Base-by-base conservation (phyloP, 2,888 invertebrate species). In the Petrolisthes cinctipes region DNA sequence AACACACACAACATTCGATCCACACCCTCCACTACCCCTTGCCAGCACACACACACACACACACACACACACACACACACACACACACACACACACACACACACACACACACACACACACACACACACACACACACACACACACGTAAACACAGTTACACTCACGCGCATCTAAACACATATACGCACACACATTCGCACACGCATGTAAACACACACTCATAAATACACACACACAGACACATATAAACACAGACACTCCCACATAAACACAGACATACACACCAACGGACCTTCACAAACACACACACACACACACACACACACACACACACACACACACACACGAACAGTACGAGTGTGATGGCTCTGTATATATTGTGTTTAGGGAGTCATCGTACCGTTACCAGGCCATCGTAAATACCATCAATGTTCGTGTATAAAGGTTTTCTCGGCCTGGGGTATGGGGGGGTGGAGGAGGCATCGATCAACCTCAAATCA, bases 41-140 rank as follows among this genome's bases (percentile, higher is more conserved):
- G 5, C 78, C 37, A 51, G 11, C 78, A 78, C 78, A 78, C 78
- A 78, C 78, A 78, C 78, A 78, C 78, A 78, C 78, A 78, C 78
- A 78, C 78, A 78, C 54, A 78, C 3, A 78, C n/a, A 3, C 17
- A 76, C 9, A 54, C 9, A 78, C 17, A 51, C 9, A 78, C 53
- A 53, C 9, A 78, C 5, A 78, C 5, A 78, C 17, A 53, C 9
- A 81, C 66, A 81, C 66, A 81, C 66, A 61, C 66, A 81, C 66
- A 61, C 23, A 81, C 66, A 81, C 66, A 66, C 37, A 37, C 66
- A 66, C 66, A 82, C 82, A 4, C 66, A 82, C 66, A 82, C 66
- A 82, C 66, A 82, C 66, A 82, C 66, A 82, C 66, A 4, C 66
- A 66, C 66, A 66, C 53, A 82, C 53, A 82, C 51, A 6, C 66